These are phyloP conservation scores for Muscicapa comitata DNA, from an alignment of 2,797 vertebrate genomes.

Conservation along the genomic window DNA sequence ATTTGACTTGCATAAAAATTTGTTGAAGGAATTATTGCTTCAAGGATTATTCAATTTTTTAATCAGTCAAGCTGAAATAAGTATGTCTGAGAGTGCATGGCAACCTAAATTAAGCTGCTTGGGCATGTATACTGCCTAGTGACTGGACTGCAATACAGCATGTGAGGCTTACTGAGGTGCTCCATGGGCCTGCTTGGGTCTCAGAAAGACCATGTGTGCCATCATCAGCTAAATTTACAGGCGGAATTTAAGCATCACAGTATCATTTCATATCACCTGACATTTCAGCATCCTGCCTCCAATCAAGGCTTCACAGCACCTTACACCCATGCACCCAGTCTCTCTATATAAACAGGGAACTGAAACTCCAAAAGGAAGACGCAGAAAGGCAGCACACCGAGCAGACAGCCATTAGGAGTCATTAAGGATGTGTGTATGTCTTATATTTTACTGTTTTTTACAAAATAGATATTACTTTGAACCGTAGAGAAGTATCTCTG, in stretches of 20 bases:
- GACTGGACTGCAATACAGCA: not conserved
- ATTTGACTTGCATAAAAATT: not conserved
- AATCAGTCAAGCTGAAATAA: not conserved
- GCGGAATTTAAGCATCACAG: not conserved
- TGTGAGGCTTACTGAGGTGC: not conserved
- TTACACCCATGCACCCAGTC: accelerated
- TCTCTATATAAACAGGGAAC: not conserved
- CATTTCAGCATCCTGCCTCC: not conserved
- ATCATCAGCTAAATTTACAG: not conserved
- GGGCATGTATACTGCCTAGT: not conserved
- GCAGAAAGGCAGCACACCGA: not conserved
- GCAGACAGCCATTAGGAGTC: not conserved
- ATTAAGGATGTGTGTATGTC: accelerated
- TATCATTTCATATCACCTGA: not conserved
- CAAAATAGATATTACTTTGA: not conserved
- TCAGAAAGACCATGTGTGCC: not conserved
- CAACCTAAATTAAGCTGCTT: not conserved
- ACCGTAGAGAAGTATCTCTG: not conserved
- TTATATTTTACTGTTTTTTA: not conserved
- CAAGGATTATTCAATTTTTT: not conserved
- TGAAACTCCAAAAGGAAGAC: not conserved
- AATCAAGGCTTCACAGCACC: not conserved
- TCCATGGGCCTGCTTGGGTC: not conserved
- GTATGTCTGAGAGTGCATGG: accelerated
- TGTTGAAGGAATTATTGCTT: not conserved